Conservation (phyloP, 2,888 invertebrate species). For the Lasioglossum leucozonium region DNA sequence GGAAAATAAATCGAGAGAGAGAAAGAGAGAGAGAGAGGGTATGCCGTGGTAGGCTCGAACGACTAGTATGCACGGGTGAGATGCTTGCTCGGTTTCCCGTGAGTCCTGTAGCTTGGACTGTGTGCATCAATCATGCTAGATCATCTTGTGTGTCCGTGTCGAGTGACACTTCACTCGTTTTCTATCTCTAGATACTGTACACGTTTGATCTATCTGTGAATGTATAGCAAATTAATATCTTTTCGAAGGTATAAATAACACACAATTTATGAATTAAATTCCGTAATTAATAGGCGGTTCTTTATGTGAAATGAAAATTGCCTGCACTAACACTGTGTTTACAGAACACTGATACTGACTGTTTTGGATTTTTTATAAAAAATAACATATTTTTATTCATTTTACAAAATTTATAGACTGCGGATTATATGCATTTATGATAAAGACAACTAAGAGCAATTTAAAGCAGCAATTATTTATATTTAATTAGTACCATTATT, state of each 20-base stretch:
- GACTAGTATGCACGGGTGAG: neutral
- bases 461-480: too few relatives aligned
- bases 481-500: too few relatives aligned
- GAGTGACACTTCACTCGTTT: neutral
- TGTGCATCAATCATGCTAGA: neutral
- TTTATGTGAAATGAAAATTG: too few relatives aligned
- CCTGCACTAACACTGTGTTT: too few relatives aligned
- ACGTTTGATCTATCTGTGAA: neutral
- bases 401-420: too few relatives aligned
- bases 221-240: neutral
- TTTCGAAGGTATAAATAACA: neutral
- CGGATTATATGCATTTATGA: too few relatives aligned
- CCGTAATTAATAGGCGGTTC: too few relatives aligned
- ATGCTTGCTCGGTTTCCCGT: neutral
- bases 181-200: neutral
- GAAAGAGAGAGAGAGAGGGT: too few relatives aligned
- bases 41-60: neutral
- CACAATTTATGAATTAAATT: neutral
- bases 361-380: too few relatives aligned
- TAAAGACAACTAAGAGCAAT: too few relatives aligned
- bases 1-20: conserved; percentile 5
- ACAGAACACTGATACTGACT: too few relatives aligned
- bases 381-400: too few relatives aligned
- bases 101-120: neutral
- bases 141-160: neutral